phyloP scores from a whole-genome alignment of 2,888 invertebrate species.

The Schrankia costaestrigalis region DNA sequence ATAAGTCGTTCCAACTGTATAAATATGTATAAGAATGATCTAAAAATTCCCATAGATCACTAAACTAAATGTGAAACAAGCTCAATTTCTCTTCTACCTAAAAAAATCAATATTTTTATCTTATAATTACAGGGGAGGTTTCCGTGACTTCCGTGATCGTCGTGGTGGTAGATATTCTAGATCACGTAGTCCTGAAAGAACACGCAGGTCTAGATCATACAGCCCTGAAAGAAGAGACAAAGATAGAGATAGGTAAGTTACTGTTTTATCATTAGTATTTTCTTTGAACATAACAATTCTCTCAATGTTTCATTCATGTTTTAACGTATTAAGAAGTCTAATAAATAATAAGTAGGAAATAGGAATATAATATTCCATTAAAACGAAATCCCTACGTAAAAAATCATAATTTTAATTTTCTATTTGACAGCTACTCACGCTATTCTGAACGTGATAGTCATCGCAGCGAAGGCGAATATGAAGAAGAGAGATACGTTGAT shows the following conservation, averaged over 20 bases:
- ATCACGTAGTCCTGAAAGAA: conserved; percentile 80
- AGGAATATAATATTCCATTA: no score
- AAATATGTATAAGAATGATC: not conserved
- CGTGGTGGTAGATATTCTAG: conserved; percentile 80
- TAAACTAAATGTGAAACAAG: no score
- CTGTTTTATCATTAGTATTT: no score
- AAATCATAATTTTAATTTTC: not conserved
- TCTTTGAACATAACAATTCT: no score
- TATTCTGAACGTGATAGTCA: conserved; percentile 72
- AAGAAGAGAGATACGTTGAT: conserved; percentile 79
- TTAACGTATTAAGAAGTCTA: no score
- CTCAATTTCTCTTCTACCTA: not conserved
- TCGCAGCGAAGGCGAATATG: conserved; percentile 77
- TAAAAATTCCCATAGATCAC: no score
- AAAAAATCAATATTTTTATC: not conserved
- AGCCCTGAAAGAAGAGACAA: conserved; percentile 73
- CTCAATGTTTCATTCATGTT: no score
- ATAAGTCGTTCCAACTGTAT: not conserved
- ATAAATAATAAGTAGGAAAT: no score
- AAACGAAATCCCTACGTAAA: not conserved
- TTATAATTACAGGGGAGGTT: conserved; percentile 56
- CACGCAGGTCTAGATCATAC: conserved; percentile 72
- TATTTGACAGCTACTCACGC: conserved; percentile 60
- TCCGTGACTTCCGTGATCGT: conserved; percentile 85
- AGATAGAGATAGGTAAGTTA: conserved; percentile 72